Percentiles rank a stretch among this genome's conserved stretches.
Conservation (phyloP, 2,888 invertebrate species). For the Stenchaetothrips biformis region DNA sequence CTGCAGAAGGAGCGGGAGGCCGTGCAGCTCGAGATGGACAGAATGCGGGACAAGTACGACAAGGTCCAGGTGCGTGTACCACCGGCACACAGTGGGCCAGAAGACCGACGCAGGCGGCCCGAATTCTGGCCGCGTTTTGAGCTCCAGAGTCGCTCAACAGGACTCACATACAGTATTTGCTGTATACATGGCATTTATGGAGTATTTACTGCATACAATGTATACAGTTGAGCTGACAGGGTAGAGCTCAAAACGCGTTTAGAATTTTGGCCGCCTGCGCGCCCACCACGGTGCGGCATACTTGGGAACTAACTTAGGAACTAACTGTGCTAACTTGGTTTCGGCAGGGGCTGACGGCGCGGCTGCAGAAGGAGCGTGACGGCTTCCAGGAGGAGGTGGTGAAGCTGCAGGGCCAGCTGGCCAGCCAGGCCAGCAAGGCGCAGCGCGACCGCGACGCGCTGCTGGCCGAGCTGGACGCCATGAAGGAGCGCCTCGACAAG, state of each 20-base stretch:
- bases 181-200: too few species aligned
- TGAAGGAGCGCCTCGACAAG: slow-evolving; percentile 85
- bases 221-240: too few species aligned
- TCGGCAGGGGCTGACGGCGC: slow-evolving; percentile 61
- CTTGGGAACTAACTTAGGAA: slow-evolving; percentile 13
- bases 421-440: slow-evolving; percentile 74
- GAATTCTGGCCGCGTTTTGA: too few species aligned
- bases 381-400: slow-evolving; percentile 74
- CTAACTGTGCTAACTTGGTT: too few species aligned
- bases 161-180: too few species aligned
- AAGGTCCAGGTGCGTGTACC: slow-evolving; percentile 69
- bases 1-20: slow-evolving; percentile 87
- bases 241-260: too few species aligned
- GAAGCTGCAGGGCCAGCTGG: slow-evolving; percentile 74
- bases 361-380: slow-evolving; percentile 86
- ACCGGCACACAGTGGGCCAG: too few species aligned
- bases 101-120: too few species aligned
- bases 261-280: too few species aligned
- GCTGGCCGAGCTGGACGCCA: slow-evolving; percentile 77
- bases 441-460: slow-evolving; percentile 80
- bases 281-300: too few species aligned
- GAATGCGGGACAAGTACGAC: slow-evolving; percentile 82
- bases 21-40: slow-evolving; percentile 75
- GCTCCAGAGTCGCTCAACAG: too few species aligned
- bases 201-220: too few species aligned